These are phyloP conservation scores for Progne subis DNA, from an alignment of 2,113 vertebrate genomes.

Conservation along the genomic window DNA sequence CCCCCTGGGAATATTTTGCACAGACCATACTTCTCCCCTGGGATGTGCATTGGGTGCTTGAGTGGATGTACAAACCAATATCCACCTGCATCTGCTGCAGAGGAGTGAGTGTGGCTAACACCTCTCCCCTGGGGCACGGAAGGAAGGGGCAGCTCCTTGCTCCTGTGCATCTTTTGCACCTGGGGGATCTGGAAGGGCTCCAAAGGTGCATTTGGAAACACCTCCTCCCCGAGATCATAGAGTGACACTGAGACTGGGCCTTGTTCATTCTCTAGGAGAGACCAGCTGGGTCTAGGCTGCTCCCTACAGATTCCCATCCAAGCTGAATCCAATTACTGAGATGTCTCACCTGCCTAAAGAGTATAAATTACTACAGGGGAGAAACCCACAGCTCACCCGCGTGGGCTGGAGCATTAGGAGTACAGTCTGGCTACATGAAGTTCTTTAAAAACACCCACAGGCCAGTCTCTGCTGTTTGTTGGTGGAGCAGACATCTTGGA, in stretches of 20 bases:
- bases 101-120: rapidly evolving
- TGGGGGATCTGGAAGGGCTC: neutral
- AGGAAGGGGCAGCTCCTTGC: neutral
- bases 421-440: rapidly evolving
- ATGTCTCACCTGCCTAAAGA: neutral
- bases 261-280: neutral
- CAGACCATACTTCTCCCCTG: neutral
- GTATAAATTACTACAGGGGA: neutral
- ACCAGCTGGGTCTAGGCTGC: neutral
- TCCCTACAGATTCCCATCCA: neutral
- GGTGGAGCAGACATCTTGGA: neutral
- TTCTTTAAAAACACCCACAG: neutral
- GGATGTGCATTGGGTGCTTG: neutral
- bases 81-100: neutral
- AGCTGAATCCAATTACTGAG: neutral
- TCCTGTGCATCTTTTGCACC: neutral
- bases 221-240: rapidly evolving
- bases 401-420: neutral
- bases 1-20: neutral
- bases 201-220: neutral
- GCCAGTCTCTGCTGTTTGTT: neutral
- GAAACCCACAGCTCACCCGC: neutral
- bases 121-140: neutral
- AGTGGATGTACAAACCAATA: neutral
- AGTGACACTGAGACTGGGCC: neutral